phyloP scores from a whole-genome alignment of 2,797 vertebrate species.

The Xyrichtys novacula region DNA sequence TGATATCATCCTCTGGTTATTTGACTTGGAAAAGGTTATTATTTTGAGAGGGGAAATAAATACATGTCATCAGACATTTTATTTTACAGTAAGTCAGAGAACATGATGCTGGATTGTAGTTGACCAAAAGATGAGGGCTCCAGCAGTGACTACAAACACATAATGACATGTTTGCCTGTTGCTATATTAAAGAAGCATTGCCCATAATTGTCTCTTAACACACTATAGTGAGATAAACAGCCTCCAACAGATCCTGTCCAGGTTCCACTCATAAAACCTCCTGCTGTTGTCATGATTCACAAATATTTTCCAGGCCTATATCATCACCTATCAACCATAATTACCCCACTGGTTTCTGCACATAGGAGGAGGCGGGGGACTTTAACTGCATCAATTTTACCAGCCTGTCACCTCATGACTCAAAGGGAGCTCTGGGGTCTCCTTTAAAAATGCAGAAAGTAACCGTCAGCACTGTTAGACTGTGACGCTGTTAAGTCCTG shows the following conservation, averaged over 20 bases:
- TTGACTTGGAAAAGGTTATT: conserved; percentile 18
- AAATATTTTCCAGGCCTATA: conserved; percentile 67
- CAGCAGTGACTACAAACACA: conserved; percentile 13
- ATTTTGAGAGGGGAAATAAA: neutral
- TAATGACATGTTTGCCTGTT: conserved; percentile 35
- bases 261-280: conserved; percentile 65
- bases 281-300: conserved; percentile 55
- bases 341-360: neutral
- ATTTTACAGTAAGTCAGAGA: conserved; percentile 1
- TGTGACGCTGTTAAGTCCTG: conserved; percentile 21
- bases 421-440: conserved; percentile 5
- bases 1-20: conserved; percentile 13
- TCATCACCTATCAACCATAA: conserved; percentile 28
- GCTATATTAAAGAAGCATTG: conserved; percentile 37
- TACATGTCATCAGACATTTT: conserved; percentile 2
- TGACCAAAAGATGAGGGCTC: conserved; percentile 8
- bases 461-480: conserved; percentile 25
- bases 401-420: conserved; percentile 26
- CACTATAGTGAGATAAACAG: conserved; percentile 33
- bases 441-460: conserved; percentile 24
- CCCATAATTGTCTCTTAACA: conserved; percentile 45
- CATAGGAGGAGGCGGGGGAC: conserved; percentile 22
- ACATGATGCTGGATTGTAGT: conserved; percentile 1
- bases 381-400: conserved; percentile 30
- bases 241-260: conserved; percentile 42